Evolutionary conservation across 37 sponge, comb jelly and placozoan genomes (phyloP).

Genomic region (Chondrilla cf. caribensis): DNA sequence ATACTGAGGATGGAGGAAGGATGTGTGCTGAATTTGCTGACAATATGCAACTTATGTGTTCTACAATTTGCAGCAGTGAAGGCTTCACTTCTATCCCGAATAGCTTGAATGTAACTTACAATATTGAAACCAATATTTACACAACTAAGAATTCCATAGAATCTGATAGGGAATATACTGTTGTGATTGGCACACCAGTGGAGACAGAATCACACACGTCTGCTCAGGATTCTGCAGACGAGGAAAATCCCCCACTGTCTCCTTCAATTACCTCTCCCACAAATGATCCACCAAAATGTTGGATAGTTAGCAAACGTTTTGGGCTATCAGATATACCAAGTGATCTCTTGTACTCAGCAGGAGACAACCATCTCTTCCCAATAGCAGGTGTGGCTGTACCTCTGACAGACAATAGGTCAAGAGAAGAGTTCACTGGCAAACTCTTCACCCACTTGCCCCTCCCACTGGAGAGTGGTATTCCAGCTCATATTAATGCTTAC

Average conservation of each 20-base stretch:
- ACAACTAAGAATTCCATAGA: too few relatives aligned
- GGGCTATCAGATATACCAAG: neutral
- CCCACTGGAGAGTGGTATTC: conserved; percentile 33
- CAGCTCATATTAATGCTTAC: conserved; percentile 73
- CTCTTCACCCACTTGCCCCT: conserved; percentile 62
- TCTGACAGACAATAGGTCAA: neutral
- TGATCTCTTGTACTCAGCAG: neutral
- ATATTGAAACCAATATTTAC: neutral
- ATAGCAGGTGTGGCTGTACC: conserved; percentile 52
- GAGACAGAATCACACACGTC: too few relatives aligned
- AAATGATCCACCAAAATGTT: neutral
- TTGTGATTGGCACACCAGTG: neutral
- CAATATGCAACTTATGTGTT: neutral
- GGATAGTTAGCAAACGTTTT: conserved; percentile 29
- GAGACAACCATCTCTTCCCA: conserved; percentile 24
- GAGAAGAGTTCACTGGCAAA: neutral
- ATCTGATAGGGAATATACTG: too few relatives aligned
- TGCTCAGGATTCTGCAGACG: too few relatives aligned
- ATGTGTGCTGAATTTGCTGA: neutral
- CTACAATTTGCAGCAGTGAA: neutral
- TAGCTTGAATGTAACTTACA: neutral
- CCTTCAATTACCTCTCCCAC: neutral
- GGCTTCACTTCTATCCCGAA: neutral
- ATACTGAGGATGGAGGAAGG: neutral
- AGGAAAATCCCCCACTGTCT: too few relatives aligned